These are phyloP conservation scores for Nothocercus julius DNA, from an alignment of 2,113 vertebrate species.

Conservation along the genomic window DNA sequence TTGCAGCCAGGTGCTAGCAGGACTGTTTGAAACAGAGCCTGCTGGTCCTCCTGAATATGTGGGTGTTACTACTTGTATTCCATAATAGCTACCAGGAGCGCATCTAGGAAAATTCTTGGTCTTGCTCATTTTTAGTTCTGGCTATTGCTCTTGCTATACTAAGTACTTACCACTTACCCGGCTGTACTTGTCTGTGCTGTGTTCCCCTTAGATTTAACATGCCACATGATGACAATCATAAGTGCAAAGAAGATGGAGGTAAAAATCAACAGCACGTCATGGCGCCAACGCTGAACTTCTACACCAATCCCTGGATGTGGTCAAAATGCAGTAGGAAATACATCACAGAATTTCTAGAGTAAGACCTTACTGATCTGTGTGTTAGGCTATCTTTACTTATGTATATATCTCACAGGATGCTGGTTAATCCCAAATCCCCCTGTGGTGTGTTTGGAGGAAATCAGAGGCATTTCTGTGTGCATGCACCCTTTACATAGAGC, in stretches of 20 bases:
- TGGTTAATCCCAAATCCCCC: background rate
- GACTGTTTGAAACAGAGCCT: background rate
- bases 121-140: background rate
- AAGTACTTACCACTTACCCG: background rate
- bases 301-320: slow-evolving; percentile 99
- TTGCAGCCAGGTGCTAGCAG: background rate
- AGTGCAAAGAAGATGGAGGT: slow-evolving; percentile 93
- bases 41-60: background rate
- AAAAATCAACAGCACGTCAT: slow-evolving; percentile 97
- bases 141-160: background rate
- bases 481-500: background rate
- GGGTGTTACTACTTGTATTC: background rate
- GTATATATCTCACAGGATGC: background rate
- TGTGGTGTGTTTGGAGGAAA: background rate
- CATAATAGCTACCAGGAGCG: background rate
- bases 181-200: background rate
- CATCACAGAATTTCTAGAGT: slow-evolving; percentile 99
- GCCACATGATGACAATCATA: slow-evolving; percentile 98
- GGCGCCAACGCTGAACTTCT: slow-evolving; percentile 95
- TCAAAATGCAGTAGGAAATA: slow-evolving; percentile 98
- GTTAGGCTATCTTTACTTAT: background rate
- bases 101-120: background rate
- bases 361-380: slow-evolving; percentile 70
- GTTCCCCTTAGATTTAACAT: slow-evolving; percentile 90
- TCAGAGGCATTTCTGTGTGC: background rate